Base-by-base conservation (phyloP, 2,797 vertebrate genomes). In the Diplodus sargus region DNA sequence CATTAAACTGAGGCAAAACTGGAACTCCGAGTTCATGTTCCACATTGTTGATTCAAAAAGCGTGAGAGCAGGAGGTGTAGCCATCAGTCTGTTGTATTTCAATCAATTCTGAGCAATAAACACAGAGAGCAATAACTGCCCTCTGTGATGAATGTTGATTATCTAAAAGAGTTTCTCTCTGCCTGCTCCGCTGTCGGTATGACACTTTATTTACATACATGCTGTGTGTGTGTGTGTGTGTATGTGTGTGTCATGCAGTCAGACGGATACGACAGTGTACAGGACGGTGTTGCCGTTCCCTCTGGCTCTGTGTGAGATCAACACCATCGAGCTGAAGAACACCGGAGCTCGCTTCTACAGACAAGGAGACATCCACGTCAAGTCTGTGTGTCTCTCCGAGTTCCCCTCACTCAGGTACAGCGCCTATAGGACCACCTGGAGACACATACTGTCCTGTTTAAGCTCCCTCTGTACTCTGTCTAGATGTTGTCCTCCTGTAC, bases 351-450 rank as follows among this genome's bases (percentile, higher is more conserved):
- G 85, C 0, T 90, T 95, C 76, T 94, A 93, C 93, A 89, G 91
- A 59, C 95, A 95, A 80, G 84, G 81, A 22, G 87, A 94, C 9
- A 28, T 96, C 75, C 92, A 95, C 61, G 25, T 96, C 54, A 82
- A 90, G 73, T 94, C 91, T 5, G 86, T 95, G 39, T 96, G 95
- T 65, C 63, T 96, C 76, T 90, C 91, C 0, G 89, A 93, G 77
- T 56, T 96, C 47, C 94, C 93, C 22, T 56, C 75, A 1, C 48
- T 25, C 68, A 89, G 90, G 95, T 95, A 74, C 20, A 12, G 34
- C 13, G 16, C 49, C 22, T 20, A 3, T 3, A 49, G 63, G 48
- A 22, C 23, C 25, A 43, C 7, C 9, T 17, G 0, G 17, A 42
- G 13, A 45, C 61, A 70, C 20, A 22, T 0, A 9, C 39, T 56